Evolutionary conservation across 2,888 invertebrate genomes (phyloP), one percentile per base, ranked within the genome.

Genomic region (Rotaria macrura): DNA sequence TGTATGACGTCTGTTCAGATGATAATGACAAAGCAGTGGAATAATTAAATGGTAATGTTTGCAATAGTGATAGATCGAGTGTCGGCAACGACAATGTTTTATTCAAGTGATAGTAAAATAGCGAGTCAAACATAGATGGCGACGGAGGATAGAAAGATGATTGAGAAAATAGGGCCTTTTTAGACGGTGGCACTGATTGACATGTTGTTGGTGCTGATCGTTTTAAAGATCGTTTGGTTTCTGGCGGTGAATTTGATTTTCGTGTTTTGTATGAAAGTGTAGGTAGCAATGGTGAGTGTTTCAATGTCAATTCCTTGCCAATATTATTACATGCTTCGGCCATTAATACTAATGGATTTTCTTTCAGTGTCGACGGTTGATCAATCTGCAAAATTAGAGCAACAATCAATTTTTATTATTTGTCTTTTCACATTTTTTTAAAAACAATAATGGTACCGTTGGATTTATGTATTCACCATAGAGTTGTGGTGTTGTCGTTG

Each of bases 261-360:
- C 43, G 79, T 43, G 2, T 3, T 65, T 65, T 65, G 5, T 29
- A 65, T 23, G 10, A 4, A 54, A 54, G 25, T 57, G 57, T 10
- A 17, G 65, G 17, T 47, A 47, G 14, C 5, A 23, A 43, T 79
- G 40, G 12, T 25, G 40, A 79, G 5, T 34, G 34, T 34, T 65
- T 65, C 17, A 43, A 38, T n/a, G 79, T 25, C 17, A 43, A 25
- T 43, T 79, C 79, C 43, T 79, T 79, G 20, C 79, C 79, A 43
- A 79, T 79, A 43, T 79, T 79, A 43, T 79, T 79, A 79, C 79
- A 79, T 43, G 79, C 79, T n/a, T 79, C 43, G 43, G 79, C 79
- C 79, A 79, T 79, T 12, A 79, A 43, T 40, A 79, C 79, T 43
- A 79, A 79, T 10, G 79, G 79, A 79, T 43, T 79, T 79, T 79